Percentiles rank a stretch among this genome's conserved stretches.
Evolutionary conservation across 2,888 invertebrate species (phyloP).

Genomic region (Patella ulyssiponensis): DNA sequence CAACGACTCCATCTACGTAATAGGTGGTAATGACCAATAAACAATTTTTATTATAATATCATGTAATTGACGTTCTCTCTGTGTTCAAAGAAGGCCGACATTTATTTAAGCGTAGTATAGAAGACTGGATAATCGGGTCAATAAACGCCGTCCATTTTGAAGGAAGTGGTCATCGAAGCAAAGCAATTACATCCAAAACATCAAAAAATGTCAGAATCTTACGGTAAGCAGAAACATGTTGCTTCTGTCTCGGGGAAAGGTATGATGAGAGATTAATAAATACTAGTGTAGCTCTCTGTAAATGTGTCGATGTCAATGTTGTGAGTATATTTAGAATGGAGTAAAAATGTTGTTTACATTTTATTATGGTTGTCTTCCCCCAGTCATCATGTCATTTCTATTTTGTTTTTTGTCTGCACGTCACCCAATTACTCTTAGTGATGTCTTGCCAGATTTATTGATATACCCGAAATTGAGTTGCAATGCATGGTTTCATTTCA

Average conservation of each 20-base stretch:
- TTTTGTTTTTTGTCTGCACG: no score
- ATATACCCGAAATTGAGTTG: no score
- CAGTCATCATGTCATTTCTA: no score
- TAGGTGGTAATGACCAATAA: no score
- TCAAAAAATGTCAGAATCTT: slow-evolving; percentile 38
- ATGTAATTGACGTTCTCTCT: no score
- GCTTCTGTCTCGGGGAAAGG: slow-evolving; percentile 7
- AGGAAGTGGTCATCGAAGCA: slow-evolving; percentile 21
- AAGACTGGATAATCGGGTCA: background rate
- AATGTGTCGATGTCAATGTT: background rate
- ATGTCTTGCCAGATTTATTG: no score
- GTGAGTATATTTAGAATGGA: background rate
- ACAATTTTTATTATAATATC: no score
- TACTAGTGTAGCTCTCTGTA: background rate
- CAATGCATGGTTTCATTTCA: no score
- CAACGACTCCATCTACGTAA: no score
- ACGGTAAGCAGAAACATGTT: slow-evolving; percentile 29
- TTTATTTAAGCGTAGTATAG: background rate
- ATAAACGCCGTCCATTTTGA: slow-evolving; percentile 19
- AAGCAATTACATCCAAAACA: slow-evolving; percentile 13
- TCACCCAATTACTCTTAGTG: no score
- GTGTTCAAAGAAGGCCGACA: no score
- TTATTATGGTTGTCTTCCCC: background rate
- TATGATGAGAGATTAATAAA: background rate
- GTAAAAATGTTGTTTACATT: background rate